phyloP scores from a whole-genome alignment of 2,888 invertebrate genomes.

The Sinelater perroti region DNA sequence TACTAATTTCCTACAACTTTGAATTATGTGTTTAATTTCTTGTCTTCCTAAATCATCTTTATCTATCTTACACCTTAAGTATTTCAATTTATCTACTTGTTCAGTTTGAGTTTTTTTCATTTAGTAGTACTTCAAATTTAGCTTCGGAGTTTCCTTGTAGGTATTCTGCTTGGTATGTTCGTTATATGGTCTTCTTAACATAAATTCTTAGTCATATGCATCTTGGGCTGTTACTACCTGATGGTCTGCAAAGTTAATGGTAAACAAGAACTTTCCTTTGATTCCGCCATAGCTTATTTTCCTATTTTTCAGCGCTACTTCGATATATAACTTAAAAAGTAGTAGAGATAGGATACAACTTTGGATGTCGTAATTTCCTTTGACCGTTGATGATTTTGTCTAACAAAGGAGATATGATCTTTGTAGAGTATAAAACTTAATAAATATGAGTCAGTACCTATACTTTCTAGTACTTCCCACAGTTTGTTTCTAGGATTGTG shows the following conservation, averaged over 20 bases:
- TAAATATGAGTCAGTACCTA: too few relatives aligned
- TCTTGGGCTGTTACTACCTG: too few relatives aligned
- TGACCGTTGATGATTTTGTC: neutral
- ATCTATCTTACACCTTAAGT: too few relatives aligned
- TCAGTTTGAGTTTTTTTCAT: too few relatives aligned
- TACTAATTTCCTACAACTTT: too few relatives aligned
- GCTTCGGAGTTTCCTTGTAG: neutral
- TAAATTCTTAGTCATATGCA: constrained; percentile 4
- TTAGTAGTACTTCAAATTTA: constrained; percentile 1
- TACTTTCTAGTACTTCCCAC: too few relatives aligned
- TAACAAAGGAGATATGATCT: neutral
- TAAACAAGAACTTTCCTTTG: neutral
- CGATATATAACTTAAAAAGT: neutral
- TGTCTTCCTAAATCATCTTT: too few relatives aligned
- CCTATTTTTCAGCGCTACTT: constrained; percentile 4
- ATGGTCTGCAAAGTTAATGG: constrained; percentile 1
- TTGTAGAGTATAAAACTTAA: too few relatives aligned
- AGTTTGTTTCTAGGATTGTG: too few relatives aligned
- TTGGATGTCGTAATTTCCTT: neutral
- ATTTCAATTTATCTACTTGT: too few relatives aligned
- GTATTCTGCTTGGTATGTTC: neutral
- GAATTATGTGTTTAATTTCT: too few relatives aligned
- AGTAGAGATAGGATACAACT: neutral
- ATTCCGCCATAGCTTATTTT: neutral
- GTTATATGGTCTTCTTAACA: neutral